Base-by-base conservation (phyloP, 2,888 invertebrate species). In the Macropis europaea region DNA sequence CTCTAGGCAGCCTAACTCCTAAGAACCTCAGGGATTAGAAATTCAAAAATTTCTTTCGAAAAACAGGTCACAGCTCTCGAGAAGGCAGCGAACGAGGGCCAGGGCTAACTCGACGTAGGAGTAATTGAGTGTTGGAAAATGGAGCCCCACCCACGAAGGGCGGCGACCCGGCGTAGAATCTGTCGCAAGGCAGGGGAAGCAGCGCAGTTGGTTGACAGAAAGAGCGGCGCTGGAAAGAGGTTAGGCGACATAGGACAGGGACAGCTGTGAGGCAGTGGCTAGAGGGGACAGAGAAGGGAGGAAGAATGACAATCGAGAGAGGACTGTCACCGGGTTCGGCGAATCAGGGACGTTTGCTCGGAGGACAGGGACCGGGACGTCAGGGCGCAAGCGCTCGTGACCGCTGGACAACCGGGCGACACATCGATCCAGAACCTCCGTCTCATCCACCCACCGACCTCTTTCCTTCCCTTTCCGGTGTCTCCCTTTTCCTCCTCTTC, bases 371-470 rank as follows among this genome's bases (percentile, higher is more conserved):
- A 64, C n/a, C n/a, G n/a, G 34, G 64, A 43, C 48, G 36, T 40
- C 62, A 77, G 66, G 70, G 88, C 88, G 88, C 88, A 87, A 84
- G 88, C 88, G 88, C 88, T 76, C 76, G 78, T 82, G 82, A 84
- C 84, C 75, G 82, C 87, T 88, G 88, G 88, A 88, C 88, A 85
- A 83, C 79, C 82, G 87, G 77, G 84, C 87, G 88, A 88, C 88
- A 89, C 88, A 89, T 89, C 88, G 88, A 89, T 88, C 88, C 87
- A 82, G 84, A 84, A 86, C 86, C 86, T 83, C 83, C 77, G 72
- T 76, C 79, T 73, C 75, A 75, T 70, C 64, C 77, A 56, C 71
- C 78, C 63, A 43, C 60, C 54, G 40, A 28, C 67, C 71, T 63
- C 57, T 64, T 73, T 69, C 73, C 53, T 72, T 75, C 68, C 74